Evolutionary conservation across 1,140 invertebrate genomes (phyloP), one percentile per base, ranked within the genome.

Genomic region (Trypoxylus dichotomus): DNA sequence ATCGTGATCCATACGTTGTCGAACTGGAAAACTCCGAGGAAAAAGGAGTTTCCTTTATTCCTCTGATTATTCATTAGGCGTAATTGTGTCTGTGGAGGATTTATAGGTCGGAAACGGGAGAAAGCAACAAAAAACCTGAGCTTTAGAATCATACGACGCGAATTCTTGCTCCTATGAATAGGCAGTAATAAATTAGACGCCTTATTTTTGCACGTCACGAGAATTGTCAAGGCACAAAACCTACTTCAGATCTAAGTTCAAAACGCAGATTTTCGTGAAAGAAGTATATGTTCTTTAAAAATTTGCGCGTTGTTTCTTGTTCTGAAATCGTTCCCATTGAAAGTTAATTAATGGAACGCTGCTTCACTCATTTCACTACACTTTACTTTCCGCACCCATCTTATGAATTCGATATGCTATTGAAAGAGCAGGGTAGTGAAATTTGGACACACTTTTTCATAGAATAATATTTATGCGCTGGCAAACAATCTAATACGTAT

Each of bases 1-100:
- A 68, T 21, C 60, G 60, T 68, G 60, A 68, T 68, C 24, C 60
- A 68, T 29, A 68, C 19, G 60, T 68, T 24, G 60, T 25, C 60
- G 27, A 24, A 54, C 60, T 29, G 60, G 60, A 68, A 29, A 68
- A 68, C 60, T 68, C 60, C 21, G 60, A 29, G 60, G 27, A 27
- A 54, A 19, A 54, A 68, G 27, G 24, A 24, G 60, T 10, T 27
- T 29, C 24, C 60, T 68, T 68, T 68, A 68, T 27, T 24, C 60
- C 60, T 19, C 27, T 68, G 60, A 68, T 68, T 68, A 54, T 68
- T 68, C 60, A 68, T 68, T 68, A 68, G 60, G 13, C 15, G 60
- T 24, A 68, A 68, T 68, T 68, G 60, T 68, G 60, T 68, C 27
- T 21, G 21, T 68, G 21, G 27, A 10, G 60, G 60, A 68, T 68